Conservation (phyloP, 2,888 invertebrate genomes). For the Eupithecia pulchellata region DNA sequence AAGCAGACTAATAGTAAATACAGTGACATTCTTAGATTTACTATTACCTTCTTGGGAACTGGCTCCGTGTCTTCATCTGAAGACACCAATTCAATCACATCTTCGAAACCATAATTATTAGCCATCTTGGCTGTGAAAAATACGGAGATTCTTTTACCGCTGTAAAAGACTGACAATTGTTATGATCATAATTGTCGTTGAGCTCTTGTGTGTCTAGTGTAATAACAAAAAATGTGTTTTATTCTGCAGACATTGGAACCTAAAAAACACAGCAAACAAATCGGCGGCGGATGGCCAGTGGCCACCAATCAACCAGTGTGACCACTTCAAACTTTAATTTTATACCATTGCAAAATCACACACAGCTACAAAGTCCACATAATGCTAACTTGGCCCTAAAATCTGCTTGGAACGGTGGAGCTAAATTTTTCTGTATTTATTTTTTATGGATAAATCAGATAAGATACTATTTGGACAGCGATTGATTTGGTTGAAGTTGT, state of each 20-base stretch:
- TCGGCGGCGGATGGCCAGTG: too few species aligned
- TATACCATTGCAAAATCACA: too few species aligned
- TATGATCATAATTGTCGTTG: background rate
- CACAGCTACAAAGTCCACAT: too few species aligned
- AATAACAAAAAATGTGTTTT: background rate
- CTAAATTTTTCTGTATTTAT: too few species aligned
- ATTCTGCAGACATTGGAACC: background rate
- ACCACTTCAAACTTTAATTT: background rate
- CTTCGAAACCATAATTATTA: constrained; percentile 61
- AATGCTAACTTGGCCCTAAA: too few species aligned
- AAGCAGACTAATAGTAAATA: background rate
- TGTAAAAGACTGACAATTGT: background rate
- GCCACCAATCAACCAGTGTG: background rate
- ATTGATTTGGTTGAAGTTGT: too few species aligned
- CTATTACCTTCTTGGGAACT: constrained; percentile 70
- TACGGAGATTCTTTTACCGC: background rate
- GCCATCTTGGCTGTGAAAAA: constrained; percentile 58
- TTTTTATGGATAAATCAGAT: too few species aligned
- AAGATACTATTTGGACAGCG: too few species aligned
- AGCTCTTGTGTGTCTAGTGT: background rate
- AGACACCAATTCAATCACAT: constrained; percentile 79
- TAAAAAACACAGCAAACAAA: background rate
- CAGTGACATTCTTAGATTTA: background rate
- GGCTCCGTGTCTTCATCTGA: constrained; percentile 78
- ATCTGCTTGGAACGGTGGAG: too few species aligned